Conservation (phyloP, 2,113 vertebrate genomes). For the Anas platyrhynchos region DNA sequence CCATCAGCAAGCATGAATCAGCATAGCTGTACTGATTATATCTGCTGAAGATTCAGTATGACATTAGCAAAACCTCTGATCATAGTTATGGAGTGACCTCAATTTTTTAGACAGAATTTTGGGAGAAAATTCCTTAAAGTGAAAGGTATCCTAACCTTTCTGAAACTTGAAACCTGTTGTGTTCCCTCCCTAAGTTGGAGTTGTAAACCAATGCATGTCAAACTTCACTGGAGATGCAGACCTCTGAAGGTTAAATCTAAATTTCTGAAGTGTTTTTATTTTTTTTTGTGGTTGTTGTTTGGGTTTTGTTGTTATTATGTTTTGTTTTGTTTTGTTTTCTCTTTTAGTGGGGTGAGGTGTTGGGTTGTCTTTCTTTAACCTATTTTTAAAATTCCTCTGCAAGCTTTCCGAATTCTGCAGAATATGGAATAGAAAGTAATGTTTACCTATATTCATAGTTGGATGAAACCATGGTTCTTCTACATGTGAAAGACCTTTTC, state of each 20-base stretch:
- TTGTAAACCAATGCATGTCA: background rate
- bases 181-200: background rate
- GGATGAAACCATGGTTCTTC: background rate
- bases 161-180: background rate
- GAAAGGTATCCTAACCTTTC: background rate
- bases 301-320: too few relatives aligned
- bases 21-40: too few relatives aligned
- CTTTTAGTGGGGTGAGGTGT: background rate
- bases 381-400: background rate
- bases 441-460: background rate
- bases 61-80: too few relatives aligned
- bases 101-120: background rate
- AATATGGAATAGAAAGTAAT: background rate
- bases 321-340: background rate
- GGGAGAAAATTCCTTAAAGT: background rate
- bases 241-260: background rate
- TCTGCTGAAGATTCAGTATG: too few relatives aligned
- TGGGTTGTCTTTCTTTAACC: background rate
- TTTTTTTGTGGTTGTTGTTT: background rate
- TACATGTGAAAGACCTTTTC: background rate
- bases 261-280: background rate
- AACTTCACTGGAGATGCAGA: background rate
- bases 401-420: background rate
- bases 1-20: too few relatives aligned
- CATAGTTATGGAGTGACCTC: background rate